Conservation (phyloP, 2,113 vertebrate species). For the Silurus asotus region DNA sequence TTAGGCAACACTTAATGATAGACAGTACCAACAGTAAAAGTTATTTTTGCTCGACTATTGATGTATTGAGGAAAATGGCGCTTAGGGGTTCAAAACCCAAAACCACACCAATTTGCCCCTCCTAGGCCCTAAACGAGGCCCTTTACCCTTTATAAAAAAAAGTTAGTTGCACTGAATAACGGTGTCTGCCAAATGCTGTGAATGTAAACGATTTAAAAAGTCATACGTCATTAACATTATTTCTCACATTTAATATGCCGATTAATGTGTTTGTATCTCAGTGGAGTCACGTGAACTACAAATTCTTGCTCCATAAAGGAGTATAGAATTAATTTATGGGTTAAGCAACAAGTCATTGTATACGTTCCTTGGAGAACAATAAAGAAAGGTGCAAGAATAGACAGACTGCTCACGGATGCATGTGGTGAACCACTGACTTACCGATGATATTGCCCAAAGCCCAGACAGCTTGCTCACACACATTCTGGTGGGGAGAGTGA, state of each 20-base stretch:
- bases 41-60: too few species aligned
- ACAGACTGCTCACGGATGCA: not conserved
- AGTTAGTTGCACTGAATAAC: too few species aligned
- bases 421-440: conserved; percentile 62
- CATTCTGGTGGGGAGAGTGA: conserved; percentile 94
- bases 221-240: too few species aligned
- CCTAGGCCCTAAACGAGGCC: too few species aligned
- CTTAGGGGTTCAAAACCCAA: too few species aligned
- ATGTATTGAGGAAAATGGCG: too few species aligned
- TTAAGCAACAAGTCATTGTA: not conserved
- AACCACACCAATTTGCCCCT: too few species aligned
- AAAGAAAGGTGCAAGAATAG: not conserved
- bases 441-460: conserved; percentile 98
- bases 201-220: too few species aligned
- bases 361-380: not conserved
- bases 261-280: not conserved
- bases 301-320: not conserved
- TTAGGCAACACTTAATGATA: too few species aligned
- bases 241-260: not conserved
- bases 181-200: too few species aligned
- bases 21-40: too few species aligned
- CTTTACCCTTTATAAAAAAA: too few species aligned
- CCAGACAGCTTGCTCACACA: conserved; percentile 98
- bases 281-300: not conserved
- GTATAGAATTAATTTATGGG: not conserved